A percentile compares a stretch with the other conserved stretches of the same genome.
These are phyloP conservation scores for Perizoma flavofasciatum DNA, from an alignment of 2,888 invertebrate genomes.

Conservation along the genomic window DNA sequence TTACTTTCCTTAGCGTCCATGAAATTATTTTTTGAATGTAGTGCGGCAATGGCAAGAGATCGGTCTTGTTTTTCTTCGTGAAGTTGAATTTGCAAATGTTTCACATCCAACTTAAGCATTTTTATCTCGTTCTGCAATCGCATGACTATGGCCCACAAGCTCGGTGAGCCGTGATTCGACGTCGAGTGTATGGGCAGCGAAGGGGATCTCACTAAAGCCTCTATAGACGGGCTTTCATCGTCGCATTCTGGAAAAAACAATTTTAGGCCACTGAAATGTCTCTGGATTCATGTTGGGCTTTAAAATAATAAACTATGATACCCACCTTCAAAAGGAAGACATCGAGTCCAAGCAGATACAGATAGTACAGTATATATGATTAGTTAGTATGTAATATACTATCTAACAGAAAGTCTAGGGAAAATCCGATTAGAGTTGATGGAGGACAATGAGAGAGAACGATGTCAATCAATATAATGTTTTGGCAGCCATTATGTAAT, in stretches of 20 bases:
- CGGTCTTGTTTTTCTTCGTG: constrained; percentile 87
- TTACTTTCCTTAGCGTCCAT: constrained; percentile 79
- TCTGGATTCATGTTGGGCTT: constrained; percentile 15
- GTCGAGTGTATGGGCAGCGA: constrained; percentile 74
- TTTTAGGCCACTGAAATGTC: constrained; percentile 43
- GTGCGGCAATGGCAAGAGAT: constrained; percentile 71
- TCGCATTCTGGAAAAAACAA: constrained; percentile 78
- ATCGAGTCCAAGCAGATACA: constrained; percentile 17
- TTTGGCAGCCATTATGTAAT: not conserved
- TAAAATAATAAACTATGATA: constrained; percentile 35
- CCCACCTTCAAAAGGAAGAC: constrained; percentile 47
- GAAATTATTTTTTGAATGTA: constrained; percentile 70
- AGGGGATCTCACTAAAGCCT: constrained; percentile 76
- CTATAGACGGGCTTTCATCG: constrained; percentile 71
- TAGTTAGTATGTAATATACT: not conserved
- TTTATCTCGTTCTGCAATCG: constrained; percentile 89
- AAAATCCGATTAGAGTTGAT: not conserved
- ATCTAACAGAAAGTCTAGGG: too few relatives aligned
- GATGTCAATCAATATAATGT: not conserved
- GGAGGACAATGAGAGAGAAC: not conserved
- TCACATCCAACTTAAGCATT: constrained; percentile 85
- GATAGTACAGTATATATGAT: not conserved
- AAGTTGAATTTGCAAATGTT: constrained; percentile 84
- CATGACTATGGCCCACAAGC: constrained; percentile 90
- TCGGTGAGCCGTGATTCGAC: constrained; percentile 78